Evolutionary conservation across 2,797 vertebrate genomes (phyloP).

Genomic region (Spinus pinus): DNA sequence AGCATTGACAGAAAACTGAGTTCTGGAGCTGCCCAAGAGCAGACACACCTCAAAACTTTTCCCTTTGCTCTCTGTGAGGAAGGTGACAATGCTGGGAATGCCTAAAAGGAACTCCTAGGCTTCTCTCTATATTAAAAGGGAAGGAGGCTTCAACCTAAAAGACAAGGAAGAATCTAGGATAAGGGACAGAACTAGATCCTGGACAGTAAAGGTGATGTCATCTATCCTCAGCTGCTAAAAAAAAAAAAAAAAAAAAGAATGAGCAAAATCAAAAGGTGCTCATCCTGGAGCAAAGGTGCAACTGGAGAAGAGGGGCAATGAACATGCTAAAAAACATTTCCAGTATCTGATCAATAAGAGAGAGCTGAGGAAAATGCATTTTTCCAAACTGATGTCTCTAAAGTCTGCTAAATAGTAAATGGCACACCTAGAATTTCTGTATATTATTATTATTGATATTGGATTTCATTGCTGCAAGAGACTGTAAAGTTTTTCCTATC

Average conservation of each 20-base stretch:
- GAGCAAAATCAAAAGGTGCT: not conserved
- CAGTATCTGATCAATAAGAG: not conserved
- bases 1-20: rapidly evolving
- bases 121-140: not conserved
- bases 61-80: not conserved
- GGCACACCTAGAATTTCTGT: not conserved
- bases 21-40: not conserved
- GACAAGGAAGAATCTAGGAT: not conserved
- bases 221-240: not conserved
- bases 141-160: not conserved
- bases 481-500: not conserved
- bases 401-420: not conserved
- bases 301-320: not conserved
- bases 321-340: not conserved
- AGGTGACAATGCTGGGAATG: not conserved
- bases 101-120: not conserved
- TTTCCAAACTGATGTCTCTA: not conserved
- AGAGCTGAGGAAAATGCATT: not conserved
- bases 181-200: not conserved
- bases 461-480: not conserved
- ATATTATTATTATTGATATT: not conserved
- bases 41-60: not conserved
- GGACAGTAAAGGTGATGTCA: not conserved
- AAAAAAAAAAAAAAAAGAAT: not conserved
- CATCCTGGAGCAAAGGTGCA: not conserved